These are phyloP conservation scores for Ophraella communa DNA, from an alignment of 2,888 invertebrate species.

Conservation along the genomic window DNA sequence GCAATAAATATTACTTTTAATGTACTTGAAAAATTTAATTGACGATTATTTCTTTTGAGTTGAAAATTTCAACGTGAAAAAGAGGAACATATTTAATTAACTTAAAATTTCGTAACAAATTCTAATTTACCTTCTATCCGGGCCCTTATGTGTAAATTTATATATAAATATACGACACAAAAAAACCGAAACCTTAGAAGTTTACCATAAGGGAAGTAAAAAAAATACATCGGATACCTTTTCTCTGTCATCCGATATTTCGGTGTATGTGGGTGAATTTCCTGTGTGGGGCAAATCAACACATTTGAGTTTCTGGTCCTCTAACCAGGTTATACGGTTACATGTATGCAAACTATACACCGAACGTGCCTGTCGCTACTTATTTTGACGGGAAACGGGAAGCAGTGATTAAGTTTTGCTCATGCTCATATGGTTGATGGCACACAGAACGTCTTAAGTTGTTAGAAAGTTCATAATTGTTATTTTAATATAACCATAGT, in stretches of 20 bases:
- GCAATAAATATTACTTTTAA: no score
- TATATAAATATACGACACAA: slow-evolving; percentile 4
- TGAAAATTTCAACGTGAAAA: neutral
- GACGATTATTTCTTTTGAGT: no score
- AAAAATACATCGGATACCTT: slow-evolving; percentile 20
- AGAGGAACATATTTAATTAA: neutral
- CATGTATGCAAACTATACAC: slow-evolving; percentile 3
- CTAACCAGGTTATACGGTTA: slow-evolving; percentile 20
- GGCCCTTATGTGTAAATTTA: neutral
- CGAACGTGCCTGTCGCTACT: slow-evolving; percentile 6
- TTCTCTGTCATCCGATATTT: slow-evolving; percentile 21
- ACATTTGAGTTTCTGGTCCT: slow-evolving; percentile 12
- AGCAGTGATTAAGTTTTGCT: neutral
- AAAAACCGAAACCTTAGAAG: slow-evolving; percentile 18
- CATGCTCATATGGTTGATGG: slow-evolving; percentile 1
- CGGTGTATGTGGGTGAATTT: slow-evolving; percentile 26
- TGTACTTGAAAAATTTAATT: no score
- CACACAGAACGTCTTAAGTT: no score
- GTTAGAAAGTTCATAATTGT: no score
- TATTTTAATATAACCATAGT: no score
- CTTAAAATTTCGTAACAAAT: slow-evolving; percentile 11
- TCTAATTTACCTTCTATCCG: slow-evolving; percentile 10
- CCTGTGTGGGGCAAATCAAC: slow-evolving; percentile 20
- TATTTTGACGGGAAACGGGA: neutral
- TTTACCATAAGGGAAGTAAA: neutral